Evolutionary conservation across 2,888 invertebrate genomes (phyloP), one percentile per base, ranked within the genome.

Genomic region (Cerceris rybyensis): DNA sequence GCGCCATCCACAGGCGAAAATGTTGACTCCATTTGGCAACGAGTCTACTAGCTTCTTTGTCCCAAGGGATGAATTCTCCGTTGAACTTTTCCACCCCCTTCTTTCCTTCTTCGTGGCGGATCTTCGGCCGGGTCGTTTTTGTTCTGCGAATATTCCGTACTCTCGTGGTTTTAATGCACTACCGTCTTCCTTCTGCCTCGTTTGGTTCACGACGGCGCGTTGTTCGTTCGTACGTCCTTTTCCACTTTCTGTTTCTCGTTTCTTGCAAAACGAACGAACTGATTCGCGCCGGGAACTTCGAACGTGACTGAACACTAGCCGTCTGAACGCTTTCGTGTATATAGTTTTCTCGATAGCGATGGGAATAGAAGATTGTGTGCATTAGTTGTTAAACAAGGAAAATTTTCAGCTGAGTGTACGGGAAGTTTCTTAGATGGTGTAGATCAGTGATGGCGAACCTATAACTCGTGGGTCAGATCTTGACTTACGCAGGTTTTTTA

Each of bases 11-110:
- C 50, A 41, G 42, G 57, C 68, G 78, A 80, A 75, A 78, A 70
- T 59, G 69, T 81, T 79, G 81, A 80, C 80, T 83, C 69, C 69
- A 73, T 86, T 84, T 78, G 73, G 75, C 81, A 80, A 28, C 70
- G 60, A 63, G 43, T 68, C 61, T 70, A 50, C 57, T 43, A 60
- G 67, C 69, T 78, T 65, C 78, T 70, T 80, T 65, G 58, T 17
- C 50, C 28, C 55, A 28, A 46, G 57, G 67, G 28, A 69, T 46
- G 70, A 79, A 69, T 75, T 81, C 52, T 16, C 64, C 42, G 65
- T 4, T 8, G 42, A 63, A 75, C 52, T 75, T 78, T 66, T 75
- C 67, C 52, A 43, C 42, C 39, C 39, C 64, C 49, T 46, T 74
- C 49, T 41, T 54, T 13, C 46, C 41, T n/a, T 6, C 39, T 65